These are phyloP conservation scores for Eubucco bourcierii DNA, from an alignment of 2,113 vertebrate genomes.

Conservation along the genomic window DNA sequence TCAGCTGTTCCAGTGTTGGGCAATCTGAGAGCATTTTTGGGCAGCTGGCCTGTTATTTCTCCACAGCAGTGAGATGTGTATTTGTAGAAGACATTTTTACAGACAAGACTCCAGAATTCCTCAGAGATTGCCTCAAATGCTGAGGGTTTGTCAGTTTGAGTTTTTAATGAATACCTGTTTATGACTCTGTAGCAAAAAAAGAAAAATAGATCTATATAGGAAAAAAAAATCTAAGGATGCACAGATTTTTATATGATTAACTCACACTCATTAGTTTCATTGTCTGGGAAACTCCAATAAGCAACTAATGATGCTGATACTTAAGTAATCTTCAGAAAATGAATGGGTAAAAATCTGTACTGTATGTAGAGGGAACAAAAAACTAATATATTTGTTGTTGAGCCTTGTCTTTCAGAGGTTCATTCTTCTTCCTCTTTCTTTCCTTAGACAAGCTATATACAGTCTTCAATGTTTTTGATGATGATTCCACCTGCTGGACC, in stretches of 20 bases:
- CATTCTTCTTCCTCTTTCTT: neutral
- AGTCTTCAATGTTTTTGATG: constrained; percentile 86
- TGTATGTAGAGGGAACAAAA: neutral
- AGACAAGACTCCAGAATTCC: neutral
- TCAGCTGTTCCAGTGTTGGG: neutral
- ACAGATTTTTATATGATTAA: neutral
- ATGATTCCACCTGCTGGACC: constrained; percentile 83
- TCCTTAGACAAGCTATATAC: constrained; percentile 82
- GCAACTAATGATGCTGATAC: neutral
- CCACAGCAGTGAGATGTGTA: neutral
- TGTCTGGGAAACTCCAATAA: neutral
- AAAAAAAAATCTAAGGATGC: neutral
- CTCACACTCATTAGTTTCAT: neutral
- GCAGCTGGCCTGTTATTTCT: neutral
- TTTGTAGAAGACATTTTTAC: neutral
- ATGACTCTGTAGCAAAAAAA: neutral
- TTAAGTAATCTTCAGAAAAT: neutral
- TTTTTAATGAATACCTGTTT: neutral
- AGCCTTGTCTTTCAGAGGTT: neutral
- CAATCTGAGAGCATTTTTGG: neutral
- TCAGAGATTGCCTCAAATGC: neutral
- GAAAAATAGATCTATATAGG: neutral
- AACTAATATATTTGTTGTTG: neutral
- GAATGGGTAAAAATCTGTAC: neutral
- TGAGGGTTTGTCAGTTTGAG: neutral